Evolutionary conservation across 2,888 invertebrate species (phyloP).

Genomic region (Trimorus sp.): DNA sequence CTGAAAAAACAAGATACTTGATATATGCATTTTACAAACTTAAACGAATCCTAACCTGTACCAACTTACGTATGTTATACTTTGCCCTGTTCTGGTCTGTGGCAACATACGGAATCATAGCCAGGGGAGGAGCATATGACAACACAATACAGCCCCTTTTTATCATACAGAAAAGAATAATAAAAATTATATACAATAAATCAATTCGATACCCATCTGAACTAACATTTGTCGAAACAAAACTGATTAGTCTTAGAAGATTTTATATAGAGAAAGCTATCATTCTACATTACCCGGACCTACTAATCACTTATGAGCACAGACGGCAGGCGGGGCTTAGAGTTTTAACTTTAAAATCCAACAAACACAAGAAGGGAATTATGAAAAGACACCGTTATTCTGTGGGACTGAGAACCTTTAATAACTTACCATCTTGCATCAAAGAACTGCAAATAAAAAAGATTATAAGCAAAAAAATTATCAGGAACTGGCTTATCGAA

Average conservation of each 20-base stretch:
- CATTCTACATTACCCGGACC: background rate
- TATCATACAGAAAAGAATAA: slow-evolving; percentile 14
- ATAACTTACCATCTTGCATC: too few species aligned
- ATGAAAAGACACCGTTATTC: too few species aligned
- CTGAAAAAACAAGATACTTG: slow-evolving; percentile 1
- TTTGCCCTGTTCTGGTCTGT: slow-evolving; percentile 15
- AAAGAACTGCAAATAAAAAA: too few species aligned
- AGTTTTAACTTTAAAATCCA: too few species aligned
- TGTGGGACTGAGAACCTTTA: too few species aligned
- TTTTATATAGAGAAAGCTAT: slow-evolving; percentile 6
- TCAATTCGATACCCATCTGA: background rate
- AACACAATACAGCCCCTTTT: background rate
- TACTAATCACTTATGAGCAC: too few species aligned
- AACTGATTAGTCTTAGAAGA: slow-evolving; percentile 1
- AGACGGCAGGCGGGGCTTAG: too few species aligned
- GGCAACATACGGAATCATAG: slow-evolving; percentile 11
- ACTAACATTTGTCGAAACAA: background rate
- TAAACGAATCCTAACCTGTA: background rate
- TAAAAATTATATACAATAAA: slow-evolving; percentile 5
- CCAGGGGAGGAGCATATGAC: slow-evolving; percentile 9
- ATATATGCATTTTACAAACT: slow-evolving; percentile 13
- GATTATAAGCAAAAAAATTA: too few species aligned
- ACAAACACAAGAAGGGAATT: too few species aligned
- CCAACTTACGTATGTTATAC: background rate
- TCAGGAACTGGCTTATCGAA: too few species aligned